Evolutionary conservation across 2,113 vertebrate species (phyloP).

Genomic region (Eulacestoma nigropectus): DNA sequence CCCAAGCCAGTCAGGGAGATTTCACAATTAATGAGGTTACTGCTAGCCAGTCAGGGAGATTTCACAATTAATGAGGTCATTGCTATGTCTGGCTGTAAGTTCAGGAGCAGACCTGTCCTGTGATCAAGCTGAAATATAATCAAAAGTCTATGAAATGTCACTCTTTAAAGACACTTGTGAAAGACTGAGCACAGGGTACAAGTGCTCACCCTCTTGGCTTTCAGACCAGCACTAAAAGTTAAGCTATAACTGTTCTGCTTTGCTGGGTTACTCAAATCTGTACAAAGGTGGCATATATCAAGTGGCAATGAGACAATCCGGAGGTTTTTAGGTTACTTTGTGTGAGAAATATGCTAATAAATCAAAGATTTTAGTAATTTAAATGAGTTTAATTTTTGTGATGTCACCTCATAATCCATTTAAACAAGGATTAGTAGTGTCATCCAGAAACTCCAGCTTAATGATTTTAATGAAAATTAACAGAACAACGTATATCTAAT

Average conservation of each 20-base stretch:
- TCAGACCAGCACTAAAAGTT: background rate
- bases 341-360: background rate
- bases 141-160: background rate
- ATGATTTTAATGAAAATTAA: background rate
- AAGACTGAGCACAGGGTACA: fast-evolving
- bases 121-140: background rate
- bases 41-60: background rate
- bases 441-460: background rate
- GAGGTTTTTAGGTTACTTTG: background rate
- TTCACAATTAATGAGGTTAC: background rate
- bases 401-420: background rate
- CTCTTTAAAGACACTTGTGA: background rate
- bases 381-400: background rate
- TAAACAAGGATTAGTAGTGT: background rate
- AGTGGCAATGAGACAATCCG: background rate
- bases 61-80: background rate
- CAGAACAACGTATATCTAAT: background rate
- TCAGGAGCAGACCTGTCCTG: background rate
- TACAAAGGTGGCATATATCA: background rate
- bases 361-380: background rate
- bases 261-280: background rate
- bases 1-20: background rate
- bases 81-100: background rate
- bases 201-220: background rate
- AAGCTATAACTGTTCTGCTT: background rate